Conservation (phyloP, 1,140 invertebrate genomes). For the Nephila pilipes region DNA sequence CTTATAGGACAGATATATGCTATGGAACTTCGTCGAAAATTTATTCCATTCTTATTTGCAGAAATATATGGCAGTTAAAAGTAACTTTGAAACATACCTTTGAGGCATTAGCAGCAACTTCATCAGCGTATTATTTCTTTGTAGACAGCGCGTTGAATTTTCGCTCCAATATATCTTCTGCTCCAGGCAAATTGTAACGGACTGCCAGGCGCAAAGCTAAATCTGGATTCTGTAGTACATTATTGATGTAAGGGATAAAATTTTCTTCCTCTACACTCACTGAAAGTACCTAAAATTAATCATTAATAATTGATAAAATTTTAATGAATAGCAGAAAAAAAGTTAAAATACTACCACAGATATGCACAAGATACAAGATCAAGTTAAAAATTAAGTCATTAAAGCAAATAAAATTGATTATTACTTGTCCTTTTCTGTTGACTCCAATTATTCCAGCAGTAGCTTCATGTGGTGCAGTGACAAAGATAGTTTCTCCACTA, state of each 20-base stretch:
- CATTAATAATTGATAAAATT: not conserved
- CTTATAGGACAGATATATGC: too few species aligned
- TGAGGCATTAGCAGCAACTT: constrained; percentile 98
- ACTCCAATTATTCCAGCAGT: constrained; percentile 99
- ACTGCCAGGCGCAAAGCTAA: constrained; percentile 97
- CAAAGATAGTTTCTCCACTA: constrained; percentile 99
- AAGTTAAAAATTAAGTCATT: not conserved
- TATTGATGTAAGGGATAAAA: constrained; percentile 98
- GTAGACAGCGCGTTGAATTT: constrained; percentile 98
- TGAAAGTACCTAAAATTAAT: constrained; percentile 89
- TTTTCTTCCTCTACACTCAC: constrained; percentile 99
- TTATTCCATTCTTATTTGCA: too few species aligned
- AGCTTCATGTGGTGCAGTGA: constrained; percentile 97
- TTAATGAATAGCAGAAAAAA: too few species aligned
- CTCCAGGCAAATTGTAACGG: constrained; percentile 97
- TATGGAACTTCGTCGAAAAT: too few species aligned
- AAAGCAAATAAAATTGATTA: constrained; percentile 21
- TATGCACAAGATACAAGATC: not conserved
- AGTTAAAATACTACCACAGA: not conserved
- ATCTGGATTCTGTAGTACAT: constrained; percentile 97
- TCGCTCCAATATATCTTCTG: constrained; percentile 98
- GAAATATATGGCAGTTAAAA: too few species aligned
- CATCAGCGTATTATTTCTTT: constrained; percentile 96
- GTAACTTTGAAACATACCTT: too few species aligned
- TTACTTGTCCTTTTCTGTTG: constrained; percentile 96